Conservation (phyloP, 1,140 invertebrate species). For the Sinonovacula constricta region DNA sequence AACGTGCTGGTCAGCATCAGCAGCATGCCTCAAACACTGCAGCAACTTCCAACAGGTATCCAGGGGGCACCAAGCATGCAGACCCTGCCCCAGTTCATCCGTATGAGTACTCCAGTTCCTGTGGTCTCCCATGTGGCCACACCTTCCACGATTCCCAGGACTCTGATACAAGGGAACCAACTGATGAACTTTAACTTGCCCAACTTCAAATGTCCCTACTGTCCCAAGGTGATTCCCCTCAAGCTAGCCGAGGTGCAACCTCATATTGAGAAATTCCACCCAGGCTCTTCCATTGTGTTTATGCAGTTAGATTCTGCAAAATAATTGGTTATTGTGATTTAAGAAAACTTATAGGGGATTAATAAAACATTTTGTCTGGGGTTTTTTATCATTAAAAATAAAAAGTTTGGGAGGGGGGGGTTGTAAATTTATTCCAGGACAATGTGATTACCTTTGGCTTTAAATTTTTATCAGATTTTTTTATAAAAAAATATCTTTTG, state of each 20-base stretch:
- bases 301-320: conserved; percentile 16
- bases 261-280: conserved; percentile 42
- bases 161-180: neutral
- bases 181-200: conserved; percentile 10
- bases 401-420: too few relatives aligned
- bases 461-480: too few relatives aligned
- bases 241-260: conserved; percentile 37
- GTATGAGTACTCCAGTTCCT: neutral
- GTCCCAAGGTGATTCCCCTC: conserved; percentile 37
- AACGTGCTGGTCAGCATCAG: conserved; percentile 31
- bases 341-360: too few relatives aligned
- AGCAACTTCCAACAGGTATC: conserved; percentile 1
- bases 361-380: too few relatives aligned
- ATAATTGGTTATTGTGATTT: too few relatives aligned
- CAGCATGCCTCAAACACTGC: conserved; percentile 9
- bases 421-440: too few relatives aligned
- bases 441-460: too few relatives aligned
- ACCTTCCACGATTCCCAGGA: neutral
- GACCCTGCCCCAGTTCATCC: neutral
- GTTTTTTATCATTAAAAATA: too few relatives aligned
- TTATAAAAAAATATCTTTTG: too few relatives aligned
- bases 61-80: neutral
- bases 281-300: conserved; percentile 35
- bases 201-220: conserved; percentile 45
- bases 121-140: neutral